These are phyloP conservation scores for Premnoplex brunnescens DNA, from an alignment of 2,797 vertebrate species.

Conservation along the genomic window DNA sequence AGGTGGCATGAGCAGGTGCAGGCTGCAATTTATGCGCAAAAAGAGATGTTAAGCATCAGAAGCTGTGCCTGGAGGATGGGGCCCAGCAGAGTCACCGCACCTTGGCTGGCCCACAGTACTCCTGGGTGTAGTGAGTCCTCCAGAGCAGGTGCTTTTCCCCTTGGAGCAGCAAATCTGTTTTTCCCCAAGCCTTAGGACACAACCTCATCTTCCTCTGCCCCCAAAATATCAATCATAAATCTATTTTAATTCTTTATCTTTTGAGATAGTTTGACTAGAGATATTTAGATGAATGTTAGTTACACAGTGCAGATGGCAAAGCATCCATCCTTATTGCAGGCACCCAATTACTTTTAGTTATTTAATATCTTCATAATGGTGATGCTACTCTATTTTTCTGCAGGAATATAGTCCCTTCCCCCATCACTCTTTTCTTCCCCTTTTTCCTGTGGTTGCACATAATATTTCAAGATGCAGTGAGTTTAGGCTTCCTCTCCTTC, in stretches of 20 bases:
- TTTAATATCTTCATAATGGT: constrained; percentile 39
- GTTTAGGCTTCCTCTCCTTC: constrained; percentile 21
- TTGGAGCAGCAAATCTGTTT: background rate
- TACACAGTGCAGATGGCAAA: constrained; percentile 59
- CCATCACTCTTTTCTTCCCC: background rate
- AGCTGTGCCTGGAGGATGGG: background rate
- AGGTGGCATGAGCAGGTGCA: background rate
- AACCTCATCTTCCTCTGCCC: background rate
- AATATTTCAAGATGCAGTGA: background rate
- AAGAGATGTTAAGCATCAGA: background rate
- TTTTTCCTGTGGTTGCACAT: background rate
- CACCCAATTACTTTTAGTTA: constrained; percentile 55
- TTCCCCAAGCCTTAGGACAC: background rate
- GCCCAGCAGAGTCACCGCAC: background rate
- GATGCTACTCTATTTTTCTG: background rate
- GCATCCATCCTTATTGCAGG: constrained; percentile 62
- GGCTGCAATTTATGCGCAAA: background rate
- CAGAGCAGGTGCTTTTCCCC: background rate
- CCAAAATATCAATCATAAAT: background rate
- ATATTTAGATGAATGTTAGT: constrained; percentile 67
- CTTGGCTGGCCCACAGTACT: accelerated
- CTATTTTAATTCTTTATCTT: constrained; percentile 62
- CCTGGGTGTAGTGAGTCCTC: background rate
- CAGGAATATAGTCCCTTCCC: background rate
- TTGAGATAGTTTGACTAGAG: constrained; percentile 49